Percentiles rank a stretch among this genome's conserved stretches.
Evolutionary conservation across 2,113 vertebrate species (phyloP).

Genomic region (Pseudolaguvia tuberculata): DNA sequence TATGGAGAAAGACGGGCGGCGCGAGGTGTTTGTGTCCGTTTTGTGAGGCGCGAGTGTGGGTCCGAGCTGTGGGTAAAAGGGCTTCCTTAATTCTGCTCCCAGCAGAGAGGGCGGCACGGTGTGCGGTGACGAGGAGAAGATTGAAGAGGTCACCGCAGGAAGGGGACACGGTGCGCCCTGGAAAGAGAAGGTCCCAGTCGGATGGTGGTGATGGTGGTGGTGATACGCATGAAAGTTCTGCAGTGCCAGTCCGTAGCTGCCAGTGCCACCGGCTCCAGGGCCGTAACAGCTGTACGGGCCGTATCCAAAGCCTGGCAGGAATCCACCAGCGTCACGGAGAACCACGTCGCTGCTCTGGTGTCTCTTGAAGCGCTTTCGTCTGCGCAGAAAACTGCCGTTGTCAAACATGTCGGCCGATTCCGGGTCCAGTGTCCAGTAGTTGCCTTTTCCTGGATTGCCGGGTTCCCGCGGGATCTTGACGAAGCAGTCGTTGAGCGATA

Average conservation of each 20-base stretch:
- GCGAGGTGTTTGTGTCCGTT: conserved; percentile 75
- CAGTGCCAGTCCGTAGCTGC: conserved; percentile 87
- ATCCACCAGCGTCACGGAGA: conserved; percentile 82
- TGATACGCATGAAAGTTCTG: conserved; percentile 80
- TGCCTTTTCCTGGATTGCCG: conserved; percentile 88
- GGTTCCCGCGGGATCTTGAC: conserved; percentile 87
- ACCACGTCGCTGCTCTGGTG: conserved; percentile 79
- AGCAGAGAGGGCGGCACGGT: conserved; percentile 80
- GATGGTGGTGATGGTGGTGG: conserved; percentile 71
- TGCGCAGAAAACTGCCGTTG: conserved; percentile 87
- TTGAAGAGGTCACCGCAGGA: conserved; percentile 69
- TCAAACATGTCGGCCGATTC: conserved; percentile 95
- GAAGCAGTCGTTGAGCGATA: conserved; percentile 91
- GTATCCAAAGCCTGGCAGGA: conserved; percentile 90
- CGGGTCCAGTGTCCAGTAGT: conserved; percentile 94
- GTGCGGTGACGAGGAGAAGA: conserved; percentile 77
- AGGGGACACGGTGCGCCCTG: conserved; percentile 76
- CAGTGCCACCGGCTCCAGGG: conserved; percentile 6
- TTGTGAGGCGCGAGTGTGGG: conserved; percentile 78
- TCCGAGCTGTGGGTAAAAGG: conserved; percentile 73
- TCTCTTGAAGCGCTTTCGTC: conserved; percentile 91
- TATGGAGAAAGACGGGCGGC: conserved; percentile 91
- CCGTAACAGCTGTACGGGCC: conserved; percentile 83
- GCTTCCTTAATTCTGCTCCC: conserved; percentile 77
- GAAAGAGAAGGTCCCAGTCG: conserved; percentile 77